phyloP scores from a whole-genome alignment of 1,140 invertebrate species.

The Aphis gossypii region DNA sequence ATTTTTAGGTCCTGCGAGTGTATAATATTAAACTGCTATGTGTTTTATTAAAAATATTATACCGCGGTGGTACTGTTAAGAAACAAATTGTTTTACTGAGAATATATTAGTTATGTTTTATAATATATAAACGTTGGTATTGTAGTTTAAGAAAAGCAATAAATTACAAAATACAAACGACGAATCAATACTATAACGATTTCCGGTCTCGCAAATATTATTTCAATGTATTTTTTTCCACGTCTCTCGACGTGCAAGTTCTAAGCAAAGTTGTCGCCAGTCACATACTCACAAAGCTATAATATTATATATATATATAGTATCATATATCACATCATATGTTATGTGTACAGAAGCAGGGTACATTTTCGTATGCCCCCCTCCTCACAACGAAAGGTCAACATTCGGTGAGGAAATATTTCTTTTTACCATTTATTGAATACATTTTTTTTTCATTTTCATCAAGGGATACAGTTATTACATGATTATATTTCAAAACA shows the following conservation, averaged over 20 bases:
- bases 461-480: neutral
- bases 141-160: neutral
- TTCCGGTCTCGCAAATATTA: neutral
- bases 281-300: neutral
- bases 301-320: neutral
- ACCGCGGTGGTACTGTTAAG: neutral
- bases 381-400: neutral
- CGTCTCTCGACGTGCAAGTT: neutral
- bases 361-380: neutral
- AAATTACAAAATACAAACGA: neutral
- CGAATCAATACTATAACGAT: conserved; percentile 15
- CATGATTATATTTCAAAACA: neutral
- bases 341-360: neutral
- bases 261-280: neutral
- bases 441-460: neutral
- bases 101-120: neutral
- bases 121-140: neutral
- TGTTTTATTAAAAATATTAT: neutral
- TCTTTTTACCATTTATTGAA: neutral
- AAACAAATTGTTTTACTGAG: neutral
- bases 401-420: neutral
- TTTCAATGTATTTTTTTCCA: neutral
- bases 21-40: neutral
- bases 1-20: neutral
- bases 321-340: neutral